Evolutionary conservation across 1,140 invertebrate species (phyloP).

Genomic region (Euura saliciscinereae): DNA sequence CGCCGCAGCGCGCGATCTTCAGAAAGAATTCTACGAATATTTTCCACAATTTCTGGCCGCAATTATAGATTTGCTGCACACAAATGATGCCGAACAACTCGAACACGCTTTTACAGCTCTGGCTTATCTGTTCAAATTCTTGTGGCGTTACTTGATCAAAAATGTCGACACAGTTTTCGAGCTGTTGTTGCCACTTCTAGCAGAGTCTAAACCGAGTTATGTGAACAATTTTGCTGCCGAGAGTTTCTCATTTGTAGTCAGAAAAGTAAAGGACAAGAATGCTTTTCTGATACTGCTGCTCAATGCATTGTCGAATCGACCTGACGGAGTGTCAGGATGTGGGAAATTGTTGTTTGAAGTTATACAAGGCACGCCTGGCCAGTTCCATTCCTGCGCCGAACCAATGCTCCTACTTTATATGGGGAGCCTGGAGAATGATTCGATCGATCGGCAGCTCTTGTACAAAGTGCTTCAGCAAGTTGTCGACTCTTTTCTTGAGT

Average conservation of each 20-base stretch:
- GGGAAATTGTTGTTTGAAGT: slow-evolving; percentile 87
- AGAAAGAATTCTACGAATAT: slow-evolving; percentile 84
- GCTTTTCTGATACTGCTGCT: slow-evolving; percentile 77
- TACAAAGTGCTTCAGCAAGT: slow-evolving; percentile 69
- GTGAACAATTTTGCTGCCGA: slow-evolving; percentile 93
- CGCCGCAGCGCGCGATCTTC: slow-evolving; percentile 83
- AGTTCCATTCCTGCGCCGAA: slow-evolving; percentile 82
- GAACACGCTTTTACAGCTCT: slow-evolving; percentile 84
- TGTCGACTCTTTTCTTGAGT: slow-evolving; percentile 63
- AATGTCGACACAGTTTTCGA: slow-evolving; percentile 79
- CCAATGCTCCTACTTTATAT: slow-evolving; percentile 69
- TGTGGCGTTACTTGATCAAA: slow-evolving; percentile 82
- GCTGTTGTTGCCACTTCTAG: slow-evolving; percentile 76
- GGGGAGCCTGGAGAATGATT: slow-evolving; percentile 62
- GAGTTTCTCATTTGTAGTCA: slow-evolving; percentile 89
- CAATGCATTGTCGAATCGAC: slow-evolving; percentile 67
- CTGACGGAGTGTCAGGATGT: slow-evolving; percentile 73
- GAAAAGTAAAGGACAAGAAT: slow-evolving; percentile 83
- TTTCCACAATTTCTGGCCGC: slow-evolving; percentile 75
- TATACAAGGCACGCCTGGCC: slow-evolving; percentile 76
- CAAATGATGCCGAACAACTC: slow-evolving; percentile 80
- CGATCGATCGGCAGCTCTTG: slow-evolving; percentile 62
- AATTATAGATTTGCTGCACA: slow-evolving; percentile 74
- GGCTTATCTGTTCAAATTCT: slow-evolving; percentile 87
- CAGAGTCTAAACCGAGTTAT: slow-evolving; percentile 73